Evolutionary conservation across 1,140 invertebrate genomes (phyloP).

Genomic region (Oryzaephilus surinamensis): DNA sequence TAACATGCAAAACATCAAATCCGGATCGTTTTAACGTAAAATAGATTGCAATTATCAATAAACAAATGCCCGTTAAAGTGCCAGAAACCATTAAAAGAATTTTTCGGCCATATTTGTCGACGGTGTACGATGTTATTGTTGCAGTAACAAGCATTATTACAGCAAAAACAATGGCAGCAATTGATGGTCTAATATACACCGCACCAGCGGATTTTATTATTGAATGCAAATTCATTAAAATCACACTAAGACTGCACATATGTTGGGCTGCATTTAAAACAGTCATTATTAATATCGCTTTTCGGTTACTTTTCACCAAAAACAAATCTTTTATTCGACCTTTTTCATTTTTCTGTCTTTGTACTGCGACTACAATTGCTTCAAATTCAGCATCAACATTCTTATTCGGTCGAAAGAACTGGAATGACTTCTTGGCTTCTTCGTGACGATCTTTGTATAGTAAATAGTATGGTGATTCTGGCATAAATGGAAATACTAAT

Average conservation of each 20-base stretch:
- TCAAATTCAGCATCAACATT: conserved; percentile 38
- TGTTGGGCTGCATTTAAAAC: conserved; percentile 24
- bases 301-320: conserved; percentile 21
- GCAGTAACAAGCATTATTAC: conserved; percentile 27
- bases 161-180: conserved; percentile 37
- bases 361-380: conserved; percentile 20
- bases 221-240: conserved; percentile 44
- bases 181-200: conserved; percentile 18
- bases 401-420: too few species aligned
- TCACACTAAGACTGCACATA: too few species aligned
- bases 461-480: too few species aligned
- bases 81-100: conserved; percentile 33
- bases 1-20: neutral
- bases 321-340: conserved; percentile 20
- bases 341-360: too few species aligned
- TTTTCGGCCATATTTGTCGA: conserved; percentile 38
- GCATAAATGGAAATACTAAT: too few species aligned
- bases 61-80: conserved; percentile 13
- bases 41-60: conserved; percentile 20
- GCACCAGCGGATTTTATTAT: conserved; percentile 37
- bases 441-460: conserved; percentile 28
- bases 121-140: conserved; percentile 26
- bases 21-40: conserved; percentile 20
- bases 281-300: too few species aligned
- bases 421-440: conserved; percentile 41